Evolutionary conservation across 2,113 vertebrate species (phyloP).

Genomic region (Spheniscus mendiculus): DNA sequence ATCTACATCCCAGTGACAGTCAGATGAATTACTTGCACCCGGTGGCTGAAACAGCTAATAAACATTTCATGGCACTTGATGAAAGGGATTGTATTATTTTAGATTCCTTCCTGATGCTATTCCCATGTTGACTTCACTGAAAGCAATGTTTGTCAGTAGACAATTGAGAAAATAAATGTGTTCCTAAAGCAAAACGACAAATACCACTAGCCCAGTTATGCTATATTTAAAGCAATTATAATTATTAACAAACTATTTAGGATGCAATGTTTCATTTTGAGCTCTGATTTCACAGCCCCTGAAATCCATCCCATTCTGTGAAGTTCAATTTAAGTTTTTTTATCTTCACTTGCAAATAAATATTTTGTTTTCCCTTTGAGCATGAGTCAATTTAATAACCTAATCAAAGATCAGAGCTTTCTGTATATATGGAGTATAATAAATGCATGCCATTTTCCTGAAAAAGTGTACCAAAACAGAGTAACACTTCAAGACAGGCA

Average conservation of each 20-base stretch:
- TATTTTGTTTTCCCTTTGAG: neutral
- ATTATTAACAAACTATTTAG: slow-evolving; percentile 12
- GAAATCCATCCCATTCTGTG: neutral
- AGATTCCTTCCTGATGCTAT: neutral
- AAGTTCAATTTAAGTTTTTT: slow-evolving; percentile 3
- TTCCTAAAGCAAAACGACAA: neutral
- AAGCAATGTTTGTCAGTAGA: neutral
- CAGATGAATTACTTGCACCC: neutral
- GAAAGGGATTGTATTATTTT: neutral
- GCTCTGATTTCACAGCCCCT: neutral
- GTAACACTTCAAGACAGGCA: neutral
- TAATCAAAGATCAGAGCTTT: neutral
- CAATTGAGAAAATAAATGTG: neutral
- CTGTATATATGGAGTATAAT: neutral
- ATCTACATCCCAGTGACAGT: neutral
- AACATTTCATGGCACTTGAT: neutral
- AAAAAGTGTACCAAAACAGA: neutral
- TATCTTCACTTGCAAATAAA: neutral
- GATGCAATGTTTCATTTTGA: neutral
- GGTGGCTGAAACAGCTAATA: neutral
- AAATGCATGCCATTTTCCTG: neutral
- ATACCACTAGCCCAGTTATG: neutral
- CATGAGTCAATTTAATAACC: neutral
- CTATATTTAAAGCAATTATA: neutral
- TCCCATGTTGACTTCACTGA: neutral